Conservation (phyloP, 2,797 vertebrate species). For the Squalus acanthias region DNA sequence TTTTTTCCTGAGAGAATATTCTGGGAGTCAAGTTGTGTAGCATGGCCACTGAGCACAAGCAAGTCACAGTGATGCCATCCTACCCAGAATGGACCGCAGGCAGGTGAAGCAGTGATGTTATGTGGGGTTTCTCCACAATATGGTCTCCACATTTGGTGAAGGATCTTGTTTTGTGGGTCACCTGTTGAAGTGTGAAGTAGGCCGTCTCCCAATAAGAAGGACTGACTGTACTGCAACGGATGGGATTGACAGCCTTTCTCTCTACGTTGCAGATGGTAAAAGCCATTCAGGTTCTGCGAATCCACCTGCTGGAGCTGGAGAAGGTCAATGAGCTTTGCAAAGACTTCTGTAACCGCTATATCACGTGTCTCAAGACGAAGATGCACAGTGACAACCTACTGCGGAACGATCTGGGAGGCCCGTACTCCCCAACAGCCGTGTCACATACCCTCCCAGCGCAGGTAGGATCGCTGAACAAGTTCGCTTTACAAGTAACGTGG, state of each 20-base stretch:
- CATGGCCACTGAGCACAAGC: background rate
- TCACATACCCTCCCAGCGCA: conserved; percentile 84
- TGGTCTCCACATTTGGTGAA: background rate
- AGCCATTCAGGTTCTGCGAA: conserved; percentile 93
- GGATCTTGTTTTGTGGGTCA: background rate
- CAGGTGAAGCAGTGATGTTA: background rate
- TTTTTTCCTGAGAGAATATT: too few relatives aligned
- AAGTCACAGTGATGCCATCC: background rate
- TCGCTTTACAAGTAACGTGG: background rate
- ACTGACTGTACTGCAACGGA: background rate
- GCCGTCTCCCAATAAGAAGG: background rate
- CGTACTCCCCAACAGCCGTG: conserved; percentile 89
- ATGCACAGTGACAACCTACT: conserved; percentile 99
- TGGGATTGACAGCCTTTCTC: background rate
- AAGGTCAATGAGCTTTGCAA: conserved; percentile 98
- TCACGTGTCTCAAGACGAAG: conserved; percentile 99
- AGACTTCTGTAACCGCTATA: conserved; percentile 98
- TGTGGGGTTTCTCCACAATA: background rate
- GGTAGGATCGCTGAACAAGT: conserved; percentile 58
- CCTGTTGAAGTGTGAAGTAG: background rate
- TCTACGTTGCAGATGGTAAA: conserved; percentile 82
- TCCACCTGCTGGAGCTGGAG: conserved; percentile 93
- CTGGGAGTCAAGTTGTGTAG: too few relatives aligned
- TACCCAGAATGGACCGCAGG: background rate
- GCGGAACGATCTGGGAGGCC: conserved; percentile 88